Percentiles rank a stretch among this genome's conserved stretches.
phyloP scores from a whole-genome alignment of 2,113 vertebrate genomes.

The Tupaia chinensis region DNA sequence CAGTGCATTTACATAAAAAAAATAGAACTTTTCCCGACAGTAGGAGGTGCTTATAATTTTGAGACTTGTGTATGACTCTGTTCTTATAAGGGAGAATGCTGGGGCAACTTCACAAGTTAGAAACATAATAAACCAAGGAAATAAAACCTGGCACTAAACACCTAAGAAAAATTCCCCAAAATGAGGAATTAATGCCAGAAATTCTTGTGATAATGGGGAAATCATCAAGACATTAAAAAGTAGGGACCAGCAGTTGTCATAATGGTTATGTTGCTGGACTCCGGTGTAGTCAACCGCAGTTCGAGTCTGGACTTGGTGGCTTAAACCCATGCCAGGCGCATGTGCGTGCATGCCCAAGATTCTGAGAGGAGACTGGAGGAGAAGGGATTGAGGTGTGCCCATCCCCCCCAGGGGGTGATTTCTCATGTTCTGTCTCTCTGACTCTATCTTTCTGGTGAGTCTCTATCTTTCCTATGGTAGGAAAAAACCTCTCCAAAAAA shows the following conservation, averaged over 20 bases:
- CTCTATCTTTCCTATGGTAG: too few relatives aligned
- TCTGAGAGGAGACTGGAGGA: too few relatives aligned
- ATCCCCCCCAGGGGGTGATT: too few relatives aligned
- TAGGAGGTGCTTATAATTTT: slow-evolving; percentile 46
- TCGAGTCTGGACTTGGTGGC: too few relatives aligned
- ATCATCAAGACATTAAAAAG: neutral
- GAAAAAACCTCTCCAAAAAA: neutral
- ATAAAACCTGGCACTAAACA: slow-evolving; percentile 65
- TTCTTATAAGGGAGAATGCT: slow-evolving; percentile 33
- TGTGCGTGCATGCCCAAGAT: too few relatives aligned
- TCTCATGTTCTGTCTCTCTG: too few relatives aligned
- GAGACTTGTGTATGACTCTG: neutral
- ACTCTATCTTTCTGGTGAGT: too few relatives aligned
- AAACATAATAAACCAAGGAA: slow-evolving; percentile 62
- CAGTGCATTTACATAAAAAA: slow-evolving; percentile 25
- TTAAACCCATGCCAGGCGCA: too few relatives aligned
- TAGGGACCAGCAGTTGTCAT: too few relatives aligned
- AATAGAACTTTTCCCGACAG: slow-evolving; percentile 26
- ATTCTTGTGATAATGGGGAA: slow-evolving; percentile 18
- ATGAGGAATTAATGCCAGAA: slow-evolving; percentile 26
- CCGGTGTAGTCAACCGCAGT: too few relatives aligned
- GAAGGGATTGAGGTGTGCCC: too few relatives aligned
- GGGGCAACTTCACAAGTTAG: slow-evolving; percentile 26
- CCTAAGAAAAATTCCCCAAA: slow-evolving; percentile 38
- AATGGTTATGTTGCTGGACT: too few relatives aligned